Base-by-base conservation (phyloP, 2,113 vertebrate species). In the Malaclemys terrapin region DNA sequence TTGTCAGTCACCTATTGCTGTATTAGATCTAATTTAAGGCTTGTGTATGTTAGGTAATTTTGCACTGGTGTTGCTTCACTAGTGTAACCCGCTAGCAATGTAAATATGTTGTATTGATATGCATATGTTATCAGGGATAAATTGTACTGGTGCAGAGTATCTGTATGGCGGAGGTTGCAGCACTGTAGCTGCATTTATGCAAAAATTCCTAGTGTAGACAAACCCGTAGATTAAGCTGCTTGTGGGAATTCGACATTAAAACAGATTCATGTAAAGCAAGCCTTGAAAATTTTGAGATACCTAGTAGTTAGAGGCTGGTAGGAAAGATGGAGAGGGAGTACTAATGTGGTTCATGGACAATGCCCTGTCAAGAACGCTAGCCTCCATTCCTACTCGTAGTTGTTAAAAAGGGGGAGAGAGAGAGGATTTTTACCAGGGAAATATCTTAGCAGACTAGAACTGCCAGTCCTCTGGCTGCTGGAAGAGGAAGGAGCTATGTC, bases 271-370 rank as follows among this genome's bases (percentile, higher is more conserved):
- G 29, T 85, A 90, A 62, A 49, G 31, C 85, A 57, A 87, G 62
- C 93, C 93, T 94, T 91, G 62, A 90, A 72, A 86, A 4, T 86
- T 62, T 62, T 49, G 31, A 16, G 31, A 65, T 16, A 84, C 10
- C 6, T 88, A 16, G 80, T 89, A 80, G 52, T 72, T 82, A 72
- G 72, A 95, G 90, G 14, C 9, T 24, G 0, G 0, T 85, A 53
- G 95, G 91, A 86, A 92, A 93, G 45, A 80, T 88, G 81, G 79
- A 90, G 78, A 95, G 90, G 90, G 88, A 97, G 80, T 95, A 92
- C 89, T 80, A 89, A 27, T 80, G 13, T 0, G 1, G 93, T 95
- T 92, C 45, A 29, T 80, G 57, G 78, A 49, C 88, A 90, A 24
- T 69, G 45, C 52, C 82, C 95, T 86, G 59, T 65, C 54, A 82